Percentiles rank a stretch among this genome's conserved stretches.
phyloP scores from a whole-genome alignment of 2,797 vertebrate genomes.

The Chaetodon trifasciatus region DNA sequence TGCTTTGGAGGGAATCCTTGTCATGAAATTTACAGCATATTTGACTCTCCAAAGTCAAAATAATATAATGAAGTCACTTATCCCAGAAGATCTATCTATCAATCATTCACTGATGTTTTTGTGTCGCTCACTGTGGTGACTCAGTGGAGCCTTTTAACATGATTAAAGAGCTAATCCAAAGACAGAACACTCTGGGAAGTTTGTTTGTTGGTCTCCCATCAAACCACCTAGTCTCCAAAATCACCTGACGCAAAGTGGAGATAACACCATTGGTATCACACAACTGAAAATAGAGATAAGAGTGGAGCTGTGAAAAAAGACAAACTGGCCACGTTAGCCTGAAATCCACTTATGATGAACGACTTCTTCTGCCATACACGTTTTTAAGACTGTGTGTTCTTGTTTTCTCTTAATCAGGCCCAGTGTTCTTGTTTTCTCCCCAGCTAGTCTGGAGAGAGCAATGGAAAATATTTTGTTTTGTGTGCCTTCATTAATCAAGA shows the following conservation, averaged over 20 bases:
- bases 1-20: constrained; percentile 19
- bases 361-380: constrained; percentile 8
- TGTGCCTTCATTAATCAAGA: constrained; percentile 5
- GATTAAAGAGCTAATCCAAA: constrained; percentile 60
- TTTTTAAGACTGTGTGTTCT: constrained; percentile 18
- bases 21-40: constrained; percentile 26
- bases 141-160: constrained; percentile 61
- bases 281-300: constrained; percentile 59
- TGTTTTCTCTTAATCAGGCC: not conserved
- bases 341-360: constrained; percentile 56
- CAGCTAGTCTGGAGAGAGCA: not conserved
- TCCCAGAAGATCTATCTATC: constrained; percentile 30
- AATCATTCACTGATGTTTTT: constrained; percentile 44
- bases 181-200: constrained; percentile 32
- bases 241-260: constrained; percentile 42
- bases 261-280: constrained; percentile 54
- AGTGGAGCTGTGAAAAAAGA: constrained; percentile 54
- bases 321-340: constrained; percentile 57
- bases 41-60: constrained; percentile 34
- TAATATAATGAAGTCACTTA: constrained; percentile 17
- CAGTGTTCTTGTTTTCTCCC: constrained; percentile 16
- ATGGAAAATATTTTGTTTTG: not conserved
- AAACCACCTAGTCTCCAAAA: constrained; percentile 37
- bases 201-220: constrained; percentile 32
- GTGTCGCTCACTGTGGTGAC: constrained; percentile 45